phyloP scores from a whole-genome alignment of 2,888 invertebrate species.

The Hedychridium roseum region DNA sequence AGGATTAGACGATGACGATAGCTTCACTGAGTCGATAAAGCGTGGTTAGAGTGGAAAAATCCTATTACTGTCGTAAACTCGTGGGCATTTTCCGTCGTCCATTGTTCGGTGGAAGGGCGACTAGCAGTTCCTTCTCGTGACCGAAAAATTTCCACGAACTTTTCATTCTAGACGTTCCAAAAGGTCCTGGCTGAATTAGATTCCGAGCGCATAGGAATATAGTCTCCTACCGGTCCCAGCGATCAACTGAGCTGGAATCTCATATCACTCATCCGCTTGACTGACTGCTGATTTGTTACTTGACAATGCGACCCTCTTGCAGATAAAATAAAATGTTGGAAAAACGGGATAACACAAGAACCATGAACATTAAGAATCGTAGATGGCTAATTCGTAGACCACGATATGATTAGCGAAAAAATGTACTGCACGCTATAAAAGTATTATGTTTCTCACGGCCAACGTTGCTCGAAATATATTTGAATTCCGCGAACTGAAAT shows the following conservation, averaged over 20 bases:
- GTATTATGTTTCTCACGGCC: too few species aligned
- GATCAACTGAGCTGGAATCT: constrained; percentile 36
- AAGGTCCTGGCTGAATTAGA: constrained; percentile 36
- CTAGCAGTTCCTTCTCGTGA: constrained; percentile 27
- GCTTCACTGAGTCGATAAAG: too few species aligned
- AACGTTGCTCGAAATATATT: too few species aligned
- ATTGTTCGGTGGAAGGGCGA: constrained; percentile 37
- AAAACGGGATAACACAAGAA: constrained; percentile 21
- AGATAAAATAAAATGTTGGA: constrained; percentile 21
- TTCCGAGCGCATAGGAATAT: constrained; percentile 38
- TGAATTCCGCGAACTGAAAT: too few species aligned
- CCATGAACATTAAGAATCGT: too few species aligned
- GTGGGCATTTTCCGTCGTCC: constrained; percentile 28
- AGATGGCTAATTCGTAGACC: too few species aligned
- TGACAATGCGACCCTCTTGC: constrained; percentile 18
- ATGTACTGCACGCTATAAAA: too few species aligned
- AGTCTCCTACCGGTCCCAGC: constrained; percentile 35
- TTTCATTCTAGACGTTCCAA: constrained; percentile 39
- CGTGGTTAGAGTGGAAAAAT: too few species aligned
- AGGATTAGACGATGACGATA: too few species aligned
- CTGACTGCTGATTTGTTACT: constrained; percentile 38
- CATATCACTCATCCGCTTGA: constrained; percentile 38
- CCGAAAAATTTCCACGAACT: constrained; percentile 38
- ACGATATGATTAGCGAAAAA: too few species aligned
- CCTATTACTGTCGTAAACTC: too few species aligned